A percentile compares a stretch with the other conserved stretches of the same genome.
Evolutionary conservation across 2,113 vertebrate species (phyloP).

Genomic region (Astatotilapia flaviijosephi): DNA sequence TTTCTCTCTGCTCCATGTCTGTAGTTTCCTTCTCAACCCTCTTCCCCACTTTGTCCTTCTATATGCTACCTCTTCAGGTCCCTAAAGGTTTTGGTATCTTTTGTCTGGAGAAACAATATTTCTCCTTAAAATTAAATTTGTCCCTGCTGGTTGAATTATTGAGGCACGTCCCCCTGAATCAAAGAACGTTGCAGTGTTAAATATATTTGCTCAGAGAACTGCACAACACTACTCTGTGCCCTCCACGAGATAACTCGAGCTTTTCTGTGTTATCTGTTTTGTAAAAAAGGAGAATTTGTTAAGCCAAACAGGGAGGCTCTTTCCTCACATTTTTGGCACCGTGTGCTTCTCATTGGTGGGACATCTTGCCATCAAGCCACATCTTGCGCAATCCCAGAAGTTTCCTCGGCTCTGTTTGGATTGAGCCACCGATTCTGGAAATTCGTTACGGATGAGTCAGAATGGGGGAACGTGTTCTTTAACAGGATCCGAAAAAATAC

Average conservation of each 20-base stretch:
- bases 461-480: not conserved
- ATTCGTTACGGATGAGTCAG: not conserved
- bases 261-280: not conserved
- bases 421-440: not conserved
- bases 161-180: not conserved
- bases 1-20: constrained; percentile 41
- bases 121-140: constrained; percentile 50
- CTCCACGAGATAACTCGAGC: not conserved
- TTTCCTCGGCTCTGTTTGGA: not conserved
- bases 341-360: not conserved
- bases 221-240: not conserved
- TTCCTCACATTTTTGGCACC: not conserved
- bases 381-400: not conserved
- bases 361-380: not conserved
- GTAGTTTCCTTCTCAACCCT: constrained; percentile 28
- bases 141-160: constrained; percentile 42
- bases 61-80: not conserved
- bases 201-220: not conserved
- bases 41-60: not conserved
- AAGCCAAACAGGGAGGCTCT: not conserved
- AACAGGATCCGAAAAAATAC: not conserved
- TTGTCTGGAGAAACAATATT: constrained; percentile 19
- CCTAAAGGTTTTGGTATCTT: constrained; percentile 21
- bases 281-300: not conserved
- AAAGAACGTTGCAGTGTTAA: not conserved